Percentiles rank a stretch among this genome's conserved stretches.
phyloP scores from a whole-genome alignment of 2,888 invertebrate genomes.

The Orthonevra nobilis region DNA sequence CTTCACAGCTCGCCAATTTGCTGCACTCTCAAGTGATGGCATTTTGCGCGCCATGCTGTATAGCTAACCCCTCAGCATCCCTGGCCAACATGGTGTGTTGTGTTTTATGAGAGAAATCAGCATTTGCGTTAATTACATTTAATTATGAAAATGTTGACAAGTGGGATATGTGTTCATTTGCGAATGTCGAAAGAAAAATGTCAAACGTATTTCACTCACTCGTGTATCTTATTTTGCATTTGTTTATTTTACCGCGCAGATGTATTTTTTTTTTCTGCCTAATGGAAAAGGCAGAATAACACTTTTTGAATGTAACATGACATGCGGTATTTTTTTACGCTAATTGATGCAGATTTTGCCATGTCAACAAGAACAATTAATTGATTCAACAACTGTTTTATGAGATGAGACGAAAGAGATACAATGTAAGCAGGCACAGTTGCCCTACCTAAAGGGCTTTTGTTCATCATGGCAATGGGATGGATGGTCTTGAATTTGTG shows the following conservation, averaged over 20 bases:
- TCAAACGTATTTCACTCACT: conserved; percentile 59
- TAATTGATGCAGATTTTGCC: conserved; percentile 66
- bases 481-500: no score
- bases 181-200: conserved; percentile 57
- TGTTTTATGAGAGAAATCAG: conserved; percentile 62
- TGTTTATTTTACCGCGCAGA: conserved; percentile 4
- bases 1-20: conserved; percentile 16
- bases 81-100: conserved; percentile 12
- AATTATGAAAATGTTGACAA: conserved; percentile 69
- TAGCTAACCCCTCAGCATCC: conserved; percentile 10
- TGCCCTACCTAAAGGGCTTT: no score
- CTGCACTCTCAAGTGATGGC: conserved; percentile 40
- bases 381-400: conserved; percentile 62
- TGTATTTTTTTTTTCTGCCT: conserved; percentile 24
- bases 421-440: conserved; percentile 43
- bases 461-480: conserved; percentile 6
- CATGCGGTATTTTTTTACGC: conserved; percentile 54
- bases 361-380: conserved; percentile 62
- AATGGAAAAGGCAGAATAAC: conserved; percentile 44
- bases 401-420: not conserved
- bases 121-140: conserved; percentile 69
- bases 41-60: conserved; percentile 36
- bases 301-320: conserved; percentile 56
- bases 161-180: conserved; percentile 67
- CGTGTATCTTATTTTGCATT: conserved; percentile 8